Evolutionary conservation across 2,888 invertebrate genomes (phyloP).

Genomic region (Agrilus biguttatus): DNA sequence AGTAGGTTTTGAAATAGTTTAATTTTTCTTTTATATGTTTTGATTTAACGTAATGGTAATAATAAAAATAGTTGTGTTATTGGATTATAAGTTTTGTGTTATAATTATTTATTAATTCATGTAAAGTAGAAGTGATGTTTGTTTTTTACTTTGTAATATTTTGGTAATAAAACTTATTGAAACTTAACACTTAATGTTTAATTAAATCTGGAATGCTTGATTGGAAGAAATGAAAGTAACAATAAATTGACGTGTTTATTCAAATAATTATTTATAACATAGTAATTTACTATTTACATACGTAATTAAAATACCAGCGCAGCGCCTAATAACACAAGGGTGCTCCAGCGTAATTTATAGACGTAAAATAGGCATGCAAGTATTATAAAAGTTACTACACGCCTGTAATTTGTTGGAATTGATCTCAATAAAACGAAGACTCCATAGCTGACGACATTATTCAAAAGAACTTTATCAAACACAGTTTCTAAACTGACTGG

Average conservation of each 20-base stretch:
- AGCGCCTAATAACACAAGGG: conserved; percentile 1
- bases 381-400: neutral
- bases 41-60: too few species aligned
- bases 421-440: neutral
- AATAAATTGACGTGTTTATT: neutral
- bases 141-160: too few species aligned
- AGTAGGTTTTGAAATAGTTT: too few species aligned
- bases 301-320: conserved; percentile 3
- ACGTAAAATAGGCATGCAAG: neutral
- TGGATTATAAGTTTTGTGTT: too few species aligned
- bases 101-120: too few species aligned
- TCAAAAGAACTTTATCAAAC: conserved; percentile 2
- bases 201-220: neutral
- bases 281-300: neutral
- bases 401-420: conserved; percentile 1
- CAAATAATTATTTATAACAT: neutral
- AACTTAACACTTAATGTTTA: too few species aligned
- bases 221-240: neutral
- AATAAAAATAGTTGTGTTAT: too few species aligned
- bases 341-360: conserved; percentile 3
- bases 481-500: neutral
- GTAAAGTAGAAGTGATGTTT: too few species aligned
- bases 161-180: too few species aligned
- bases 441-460: neutral
- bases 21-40: too few species aligned